Base-by-base conservation (phyloP, 1,140 invertebrate genomes). In the Amphibalanus amphitrite region DNA sequence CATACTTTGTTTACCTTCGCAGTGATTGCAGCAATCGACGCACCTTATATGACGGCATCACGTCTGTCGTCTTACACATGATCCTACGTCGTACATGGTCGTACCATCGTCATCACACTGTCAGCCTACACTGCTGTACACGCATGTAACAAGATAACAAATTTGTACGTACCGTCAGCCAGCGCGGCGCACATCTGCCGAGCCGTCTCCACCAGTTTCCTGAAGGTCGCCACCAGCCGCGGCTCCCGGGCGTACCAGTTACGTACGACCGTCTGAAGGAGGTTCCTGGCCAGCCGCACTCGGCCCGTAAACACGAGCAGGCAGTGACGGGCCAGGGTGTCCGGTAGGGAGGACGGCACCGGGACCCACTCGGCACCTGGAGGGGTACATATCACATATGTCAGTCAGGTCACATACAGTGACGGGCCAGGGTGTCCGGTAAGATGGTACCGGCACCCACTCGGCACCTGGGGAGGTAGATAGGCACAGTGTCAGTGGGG, bases 281-380 rank as follows among this genome's bases (percentile, higher is more conserved):
- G 76, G 77, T 85, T 85, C 72, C 80, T 80, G 26, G 84, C 84
- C 38, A 85, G 76, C 69, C 84, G 78, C n/a, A 83, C 83, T 77
- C 83, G 82, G 17, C 84, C 84, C 25, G 84, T 84, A 75, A 84
- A 84, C 40, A 85, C 78, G 17, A 85, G 74, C 0, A 84, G 67
- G 4, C 84, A 76, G 47, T 80, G 78, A 0, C 78, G 69, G 74
- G 82, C 81, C 33, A 85, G 78, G 1, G 73, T 69, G 47, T 79
- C 67, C 3, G 81, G 71, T 30, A 79, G 77, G 3, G 78, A 73
- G 28, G 71, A 29, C 13, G 74, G 74, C 6, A 82, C 71, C 28
- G 78, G 71, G 1, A 83, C 70, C 28, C 77, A 74, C 26, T 78
- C 76, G 10, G 77, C 74, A 29, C 79, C 6, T 20, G 47, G n/a